phyloP scores from a whole-genome alignment of 1,140 invertebrate genomes.

The Dendrolimus kikuchii region DNA sequence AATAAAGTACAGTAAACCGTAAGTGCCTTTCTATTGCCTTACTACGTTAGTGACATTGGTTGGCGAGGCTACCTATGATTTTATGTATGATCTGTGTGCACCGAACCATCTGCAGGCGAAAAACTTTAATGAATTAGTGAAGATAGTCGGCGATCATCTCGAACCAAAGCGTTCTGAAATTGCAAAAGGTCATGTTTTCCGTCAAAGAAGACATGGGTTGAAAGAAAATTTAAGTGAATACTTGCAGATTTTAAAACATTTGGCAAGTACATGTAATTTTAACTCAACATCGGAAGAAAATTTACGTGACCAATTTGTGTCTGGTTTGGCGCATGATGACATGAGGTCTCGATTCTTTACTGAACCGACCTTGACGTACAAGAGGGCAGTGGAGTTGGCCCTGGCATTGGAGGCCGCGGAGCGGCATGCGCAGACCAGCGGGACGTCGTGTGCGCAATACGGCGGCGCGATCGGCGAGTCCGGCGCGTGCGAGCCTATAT shows the following conservation, averaged over 20 bases:
- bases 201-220: background rate
- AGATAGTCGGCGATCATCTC: background rate
- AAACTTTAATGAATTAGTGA: too few species aligned
- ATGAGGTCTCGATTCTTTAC: conserved; percentile 1
- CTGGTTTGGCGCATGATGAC: background rate
- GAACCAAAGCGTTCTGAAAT: conserved; percentile 15
- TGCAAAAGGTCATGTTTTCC: conserved; percentile 9
- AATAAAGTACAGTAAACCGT: too few species aligned
- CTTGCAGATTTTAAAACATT: conserved; percentile 4
- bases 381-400: background rate
- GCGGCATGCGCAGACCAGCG: too few species aligned
- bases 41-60: too few species aligned
- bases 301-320: conserved; percentile 4
- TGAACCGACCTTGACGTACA: background rate
- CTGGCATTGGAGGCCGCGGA: background rate
- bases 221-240: background rate
- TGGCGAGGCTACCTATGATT: too few species aligned
- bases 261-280: conserved; percentile 6
- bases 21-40: too few species aligned
- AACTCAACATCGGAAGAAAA: background rate
- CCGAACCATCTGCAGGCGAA: too few species aligned
- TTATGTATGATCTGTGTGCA: too few species aligned
- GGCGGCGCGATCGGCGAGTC: too few species aligned
- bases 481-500: too few species aligned
- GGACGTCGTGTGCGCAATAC: too few species aligned